Conservation (phyloP, 2,888 invertebrate genomes). For the Netelia inedita region DNA sequence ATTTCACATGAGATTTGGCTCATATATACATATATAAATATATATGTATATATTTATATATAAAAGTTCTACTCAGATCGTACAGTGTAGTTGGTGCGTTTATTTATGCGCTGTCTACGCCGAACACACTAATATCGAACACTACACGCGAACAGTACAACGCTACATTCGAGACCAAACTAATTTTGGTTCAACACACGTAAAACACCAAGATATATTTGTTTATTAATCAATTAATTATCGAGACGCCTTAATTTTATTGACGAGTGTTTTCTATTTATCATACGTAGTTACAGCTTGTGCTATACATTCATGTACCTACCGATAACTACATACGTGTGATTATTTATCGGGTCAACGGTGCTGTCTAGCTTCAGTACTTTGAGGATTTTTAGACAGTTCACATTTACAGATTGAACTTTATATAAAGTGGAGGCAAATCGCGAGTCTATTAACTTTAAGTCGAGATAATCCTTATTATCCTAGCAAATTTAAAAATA, state of each 20-base stretch:
- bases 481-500: no score
- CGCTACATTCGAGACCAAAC: constrained; percentile 51
- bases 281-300: constrained; percentile 49
- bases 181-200: constrained; percentile 59
- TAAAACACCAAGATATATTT: constrained; percentile 16
- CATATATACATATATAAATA: no score
- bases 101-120: constrained; percentile 42
- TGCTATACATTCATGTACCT: constrained; percentile 44
- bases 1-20: no score
- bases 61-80: constrained; percentile 17
- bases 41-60: no score
- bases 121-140: constrained; percentile 38
- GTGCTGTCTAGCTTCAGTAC: constrained; percentile 33
- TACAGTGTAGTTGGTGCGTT: constrained; percentile 18
- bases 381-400: constrained; percentile 13
- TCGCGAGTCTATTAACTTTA: not conserved
- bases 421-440: constrained; percentile 9
- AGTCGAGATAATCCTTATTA: no score
- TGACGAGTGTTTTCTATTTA: constrained; percentile 44
- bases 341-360: constrained; percentile 34
- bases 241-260: constrained; percentile 31
- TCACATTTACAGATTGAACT: not conserved
- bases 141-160: constrained; percentile 51
- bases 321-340: constrained; percentile 13
- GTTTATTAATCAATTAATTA: constrained; percentile 11